A percentile compares a stretch with the other conserved stretches of the same genome.
These are phyloP conservation scores for Eupleurogrammus muticus DNA, from an alignment of 2,797 vertebrate species.

Conservation along the genomic window DNA sequence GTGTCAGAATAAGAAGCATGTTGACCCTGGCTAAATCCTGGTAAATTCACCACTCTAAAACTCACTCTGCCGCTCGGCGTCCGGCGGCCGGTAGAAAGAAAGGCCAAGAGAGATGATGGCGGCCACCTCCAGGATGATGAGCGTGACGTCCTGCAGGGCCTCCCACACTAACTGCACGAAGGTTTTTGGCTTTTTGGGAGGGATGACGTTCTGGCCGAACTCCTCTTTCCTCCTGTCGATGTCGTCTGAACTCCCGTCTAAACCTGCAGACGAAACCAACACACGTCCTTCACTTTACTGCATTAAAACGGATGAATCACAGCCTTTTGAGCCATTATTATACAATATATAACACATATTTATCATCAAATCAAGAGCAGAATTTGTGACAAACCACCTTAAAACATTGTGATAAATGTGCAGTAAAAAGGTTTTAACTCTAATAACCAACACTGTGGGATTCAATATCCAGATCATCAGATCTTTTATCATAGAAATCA, in stretches of 20 bases:
- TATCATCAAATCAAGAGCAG: too few species aligned
- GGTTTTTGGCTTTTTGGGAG: constrained; percentile 99
- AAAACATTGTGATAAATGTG: too few species aligned
- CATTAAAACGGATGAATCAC: neutral
- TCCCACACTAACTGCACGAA: constrained; percentile 99
- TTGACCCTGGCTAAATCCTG: neutral
- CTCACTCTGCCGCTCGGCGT: constrained; percentile 90
- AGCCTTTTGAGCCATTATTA: neutral
- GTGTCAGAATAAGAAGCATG: too few species aligned
- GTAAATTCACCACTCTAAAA: constrained; percentile 21
- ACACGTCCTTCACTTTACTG: neutral
- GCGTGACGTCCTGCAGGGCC: constrained; percentile 96
- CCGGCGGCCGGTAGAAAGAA: constrained; percentile 95
- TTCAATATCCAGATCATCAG: too few species aligned
- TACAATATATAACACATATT: too few species aligned
- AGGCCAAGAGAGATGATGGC: constrained; percentile 96
- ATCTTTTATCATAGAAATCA: too few species aligned
- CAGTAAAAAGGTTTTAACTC: too few species aligned
- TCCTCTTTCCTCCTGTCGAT: constrained; percentile 91
- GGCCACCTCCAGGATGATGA: constrained; percentile 97
- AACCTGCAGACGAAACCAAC: constrained; percentile 83
- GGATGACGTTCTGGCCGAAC: constrained; percentile 97
- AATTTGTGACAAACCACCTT: too few species aligned
- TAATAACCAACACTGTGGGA: too few species aligned
- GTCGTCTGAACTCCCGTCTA: constrained; percentile 90